These are phyloP conservation scores for Dioctria rufipes DNA, from an alignment of 2,888 invertebrate species.

Conservation along the genomic window DNA sequence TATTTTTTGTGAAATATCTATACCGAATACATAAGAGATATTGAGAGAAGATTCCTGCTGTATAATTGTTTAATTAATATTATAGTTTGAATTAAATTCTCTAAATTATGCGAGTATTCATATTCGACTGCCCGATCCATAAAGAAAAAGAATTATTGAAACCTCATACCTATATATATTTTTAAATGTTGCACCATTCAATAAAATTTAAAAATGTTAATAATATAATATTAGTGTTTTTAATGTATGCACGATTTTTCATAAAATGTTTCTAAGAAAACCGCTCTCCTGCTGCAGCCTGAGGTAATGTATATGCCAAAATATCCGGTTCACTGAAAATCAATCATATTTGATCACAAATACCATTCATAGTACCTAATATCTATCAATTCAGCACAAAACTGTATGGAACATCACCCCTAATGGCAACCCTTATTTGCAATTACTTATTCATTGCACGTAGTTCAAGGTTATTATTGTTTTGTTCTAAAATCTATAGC, in stretches of 20 bases:
- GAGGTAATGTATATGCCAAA: background rate
- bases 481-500: conserved; percentile 50
- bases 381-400: conserved; percentile 37
- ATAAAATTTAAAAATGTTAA: too few relatives aligned
- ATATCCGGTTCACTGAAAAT: conserved; percentile 35
- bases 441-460: conserved; percentile 45
- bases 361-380: conserved; percentile 33
- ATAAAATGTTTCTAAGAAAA: too few relatives aligned
- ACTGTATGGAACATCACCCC: conserved; percentile 14
- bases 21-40: too few relatives aligned
- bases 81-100: too few relatives aligned
- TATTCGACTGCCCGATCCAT: too few relatives aligned
- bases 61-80: too few relatives aligned
- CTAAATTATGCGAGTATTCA: too few relatives aligned
- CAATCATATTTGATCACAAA: conserved; percentile 48
- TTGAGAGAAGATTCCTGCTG: too few relatives aligned
- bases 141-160: too few relatives aligned
- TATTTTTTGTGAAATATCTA: too few relatives aligned
- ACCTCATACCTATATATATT: too few relatives aligned
- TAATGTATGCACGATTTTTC: background rate
- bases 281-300: background rate
- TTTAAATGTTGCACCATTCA: background rate
- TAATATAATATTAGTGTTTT: too few relatives aligned
- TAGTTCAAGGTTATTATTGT: conserved; percentile 44
- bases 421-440: conserved; percentile 34